Percentiles rank a stretch among this genome's conserved stretches.
These are phyloP conservation scores for Apodemia duryi DNA, from an alignment of 2,888 invertebrate genomes.

Conservation along the genomic window DNA sequence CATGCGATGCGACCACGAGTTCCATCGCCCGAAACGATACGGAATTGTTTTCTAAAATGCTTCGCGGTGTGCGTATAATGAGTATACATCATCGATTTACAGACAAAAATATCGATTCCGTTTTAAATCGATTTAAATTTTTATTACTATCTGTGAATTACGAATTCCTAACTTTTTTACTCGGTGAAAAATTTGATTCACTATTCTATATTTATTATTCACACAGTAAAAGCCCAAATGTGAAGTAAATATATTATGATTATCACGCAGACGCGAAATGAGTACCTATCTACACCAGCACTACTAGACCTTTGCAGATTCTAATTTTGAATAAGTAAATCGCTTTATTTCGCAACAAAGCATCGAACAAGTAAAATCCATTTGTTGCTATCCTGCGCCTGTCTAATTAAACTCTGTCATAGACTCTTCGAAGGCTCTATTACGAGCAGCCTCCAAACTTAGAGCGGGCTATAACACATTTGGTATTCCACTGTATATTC, in stretches of 20 bases:
- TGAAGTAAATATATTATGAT: neutral
- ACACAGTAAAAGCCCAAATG: neutral
- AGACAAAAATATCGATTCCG: neutral
- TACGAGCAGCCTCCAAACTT: conserved; percentile 75
- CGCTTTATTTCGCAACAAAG: conserved; percentile 52
- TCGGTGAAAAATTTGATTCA: neutral
- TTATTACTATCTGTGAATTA: neutral
- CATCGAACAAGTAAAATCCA: conserved; percentile 76
- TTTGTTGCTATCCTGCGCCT: conserved; percentile 71
- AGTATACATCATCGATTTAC: neutral
- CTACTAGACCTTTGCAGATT: conserved; percentile 29
- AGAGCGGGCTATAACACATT: conserved; percentile 73
- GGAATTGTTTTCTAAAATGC: conserved; percentile 55
- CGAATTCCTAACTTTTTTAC: neutral
- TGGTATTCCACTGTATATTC: conserved; percentile 59
- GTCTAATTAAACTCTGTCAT: conserved; percentile 79
- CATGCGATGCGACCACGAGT: conserved; percentile 60
- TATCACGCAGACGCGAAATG: neutral
- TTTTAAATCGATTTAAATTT: neutral
- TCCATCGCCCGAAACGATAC: conserved; percentile 64
- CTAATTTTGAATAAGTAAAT: conserved; percentile 48
- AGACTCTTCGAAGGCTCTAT: conserved; percentile 78
- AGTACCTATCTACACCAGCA: conserved; percentile 14
- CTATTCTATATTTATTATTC: neutral
- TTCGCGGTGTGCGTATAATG: neutral